These are phyloP conservation scores for Dasyprocta punctata DNA, from an alignment of 2,113 vertebrate genomes.

Conservation along the genomic window DNA sequence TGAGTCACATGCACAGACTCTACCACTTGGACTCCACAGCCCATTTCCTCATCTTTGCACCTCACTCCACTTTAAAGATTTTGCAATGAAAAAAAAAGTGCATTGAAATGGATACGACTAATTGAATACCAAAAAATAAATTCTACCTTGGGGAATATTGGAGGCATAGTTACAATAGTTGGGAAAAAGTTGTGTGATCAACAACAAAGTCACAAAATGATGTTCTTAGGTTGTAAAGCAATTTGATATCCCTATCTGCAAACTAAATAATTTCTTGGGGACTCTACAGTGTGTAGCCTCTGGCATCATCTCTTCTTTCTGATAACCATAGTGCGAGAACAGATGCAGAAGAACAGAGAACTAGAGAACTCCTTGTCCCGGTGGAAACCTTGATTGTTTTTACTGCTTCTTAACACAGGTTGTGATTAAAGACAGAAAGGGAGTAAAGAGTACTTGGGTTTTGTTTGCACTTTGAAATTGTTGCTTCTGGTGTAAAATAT, in stretches of 20 bases:
- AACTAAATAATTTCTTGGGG: not conserved
- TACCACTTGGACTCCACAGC: not conserved
- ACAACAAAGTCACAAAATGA: not conserved
- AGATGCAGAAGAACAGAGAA: not conserved
- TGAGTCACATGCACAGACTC: not conserved
- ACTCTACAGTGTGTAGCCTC: not conserved
- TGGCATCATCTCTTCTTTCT: not conserved
- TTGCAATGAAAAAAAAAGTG: not conserved
- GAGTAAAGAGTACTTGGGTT: fast-evolving
- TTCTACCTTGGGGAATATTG: not conserved
- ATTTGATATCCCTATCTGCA: not conserved
- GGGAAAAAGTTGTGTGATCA: not conserved
- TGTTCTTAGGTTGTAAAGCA: not conserved
- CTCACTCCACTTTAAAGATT: not conserved
- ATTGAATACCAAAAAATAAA: not conserved
- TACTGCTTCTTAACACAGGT: not conserved
- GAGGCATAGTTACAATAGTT: not conserved
- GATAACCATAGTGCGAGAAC: fast-evolving
- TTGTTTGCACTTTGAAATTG: not conserved
- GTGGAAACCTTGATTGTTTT: not conserved
- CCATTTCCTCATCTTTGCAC: not conserved
- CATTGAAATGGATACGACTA: not conserved
- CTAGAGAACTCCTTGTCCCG: fast-evolving
- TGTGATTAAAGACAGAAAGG: not conserved
- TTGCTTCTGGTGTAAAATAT: not conserved